Percentiles rank a stretch among this genome's conserved stretches.
phyloP scores from a whole-genome alignment of 2,113 vertebrate species.

The Neotoma lepida region DNA sequence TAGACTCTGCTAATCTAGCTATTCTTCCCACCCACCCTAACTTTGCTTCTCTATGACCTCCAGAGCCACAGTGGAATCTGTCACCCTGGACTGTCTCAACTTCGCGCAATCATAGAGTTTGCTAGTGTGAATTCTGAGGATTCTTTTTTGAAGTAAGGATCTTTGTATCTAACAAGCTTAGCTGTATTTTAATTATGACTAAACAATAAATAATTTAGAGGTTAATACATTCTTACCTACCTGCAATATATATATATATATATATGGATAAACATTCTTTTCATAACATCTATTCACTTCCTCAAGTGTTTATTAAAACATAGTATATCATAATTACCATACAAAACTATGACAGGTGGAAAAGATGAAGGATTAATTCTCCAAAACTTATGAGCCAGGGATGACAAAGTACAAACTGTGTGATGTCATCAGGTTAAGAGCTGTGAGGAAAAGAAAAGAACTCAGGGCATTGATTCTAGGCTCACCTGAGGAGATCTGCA shows the following conservation, averaged over 20 bases:
- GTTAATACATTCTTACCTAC: neutral
- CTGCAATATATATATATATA: neutral
- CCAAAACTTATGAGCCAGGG: neutral
- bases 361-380: neutral
- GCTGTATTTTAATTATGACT: neutral
- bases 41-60: neutral
- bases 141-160: neutral
- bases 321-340: neutral
- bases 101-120: neutral
- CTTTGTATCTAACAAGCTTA: neutral
- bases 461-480: neutral
- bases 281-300: neutral
- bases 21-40: fast-evolving
- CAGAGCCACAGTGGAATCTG: neutral
- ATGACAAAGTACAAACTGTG: neutral
- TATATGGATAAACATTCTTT: neutral
- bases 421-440: neutral
- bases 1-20: neutral
- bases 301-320: neutral
- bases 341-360: neutral
- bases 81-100: neutral
- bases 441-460: neutral
- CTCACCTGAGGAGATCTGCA: neutral
- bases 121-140: fast-evolving
- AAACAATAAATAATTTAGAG: slow-evolving; percentile 39